Evolutionary conservation across 2,888 invertebrate genomes (phyloP).

Genomic region (Diabrotica balteata): DNA sequence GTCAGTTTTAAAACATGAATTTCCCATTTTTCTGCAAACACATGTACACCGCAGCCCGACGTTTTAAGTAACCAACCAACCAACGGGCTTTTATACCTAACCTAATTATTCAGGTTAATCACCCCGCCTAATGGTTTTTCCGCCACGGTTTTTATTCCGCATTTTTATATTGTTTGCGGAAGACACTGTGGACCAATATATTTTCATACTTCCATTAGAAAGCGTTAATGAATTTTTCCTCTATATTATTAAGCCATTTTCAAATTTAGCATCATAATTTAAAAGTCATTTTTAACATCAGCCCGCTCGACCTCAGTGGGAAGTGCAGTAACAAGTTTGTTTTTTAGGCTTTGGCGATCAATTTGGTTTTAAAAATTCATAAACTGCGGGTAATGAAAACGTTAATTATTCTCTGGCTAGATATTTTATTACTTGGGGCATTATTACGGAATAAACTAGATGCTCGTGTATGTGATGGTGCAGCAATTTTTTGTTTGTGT

Average conservation of each 20-base stretch:
- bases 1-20: too few species aligned
- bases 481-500: too few species aligned
- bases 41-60: background rate
- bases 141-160: background rate
- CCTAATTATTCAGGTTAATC: slow-evolving; percentile 7
- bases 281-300: slow-evolving; percentile 7
- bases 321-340: background rate
- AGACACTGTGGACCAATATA: slow-evolving; percentile 9
- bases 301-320: background rate
- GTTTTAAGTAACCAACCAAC: background rate
- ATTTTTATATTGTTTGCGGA: background rate
- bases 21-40: too few species aligned
- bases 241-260: slow-evolving; percentile 10
- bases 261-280: slow-evolving; percentile 9
- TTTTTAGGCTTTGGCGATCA: slow-evolving; percentile 1
- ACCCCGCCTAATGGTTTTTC: slow-evolving; percentile 3
- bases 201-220: slow-evolving; percentile 13
- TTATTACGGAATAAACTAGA: too few species aligned
- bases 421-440: too few species aligned
- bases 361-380: background rate
- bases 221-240: slow-evolving; percentile 8
- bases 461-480: too few species aligned
- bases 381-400: background rate
- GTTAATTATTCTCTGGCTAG: background rate
- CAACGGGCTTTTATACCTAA: background rate